Evolutionary conservation across 2,797 vertebrate species (phyloP).

Genomic region (Liasis olivaceus): DNA sequence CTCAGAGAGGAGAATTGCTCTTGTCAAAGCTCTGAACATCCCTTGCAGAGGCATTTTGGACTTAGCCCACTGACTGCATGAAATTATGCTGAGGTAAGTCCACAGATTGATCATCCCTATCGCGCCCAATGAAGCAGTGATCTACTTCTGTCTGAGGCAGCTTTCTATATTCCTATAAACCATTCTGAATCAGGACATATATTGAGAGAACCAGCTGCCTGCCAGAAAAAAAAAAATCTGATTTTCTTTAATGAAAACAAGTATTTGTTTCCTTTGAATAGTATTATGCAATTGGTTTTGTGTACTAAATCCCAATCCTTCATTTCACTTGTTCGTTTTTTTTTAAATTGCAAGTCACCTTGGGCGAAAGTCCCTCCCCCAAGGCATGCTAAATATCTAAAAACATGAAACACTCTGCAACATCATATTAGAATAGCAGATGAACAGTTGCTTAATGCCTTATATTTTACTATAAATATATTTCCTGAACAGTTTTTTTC

Average conservation of each 20-base stretch:
- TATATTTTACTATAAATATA: slow-evolving; percentile 74
- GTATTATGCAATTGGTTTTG: slow-evolving; percentile 66
- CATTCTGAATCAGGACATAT: background rate
- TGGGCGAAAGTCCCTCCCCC: background rate
- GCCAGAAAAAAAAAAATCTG: background rate
- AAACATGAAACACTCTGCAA: background rate
- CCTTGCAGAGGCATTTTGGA: background rate
- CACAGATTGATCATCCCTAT: background rate
- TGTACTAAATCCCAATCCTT: slow-evolving; percentile 61
- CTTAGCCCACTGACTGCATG: background rate
- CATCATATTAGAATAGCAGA: slow-evolving; percentile 58
- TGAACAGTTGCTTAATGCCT: slow-evolving; percentile 79
- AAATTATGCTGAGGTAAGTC: background rate
- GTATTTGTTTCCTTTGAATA: slow-evolving; percentile 40
- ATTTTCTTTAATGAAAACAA: slow-evolving; percentile 26
- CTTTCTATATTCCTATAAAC: background rate
- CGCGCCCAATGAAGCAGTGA: background rate
- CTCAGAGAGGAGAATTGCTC: background rate
- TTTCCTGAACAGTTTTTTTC: slow-evolving; percentile 65
- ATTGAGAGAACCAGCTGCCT: background rate
- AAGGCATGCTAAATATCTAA: background rate
- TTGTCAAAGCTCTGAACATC: background rate
- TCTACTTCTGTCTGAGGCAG: background rate
- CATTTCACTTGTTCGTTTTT: slow-evolving; percentile 48
- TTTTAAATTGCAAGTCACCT: background rate